phyloP scores from a whole-genome alignment of 1,140 invertebrate species.

The Phortica variegata region DNA sequence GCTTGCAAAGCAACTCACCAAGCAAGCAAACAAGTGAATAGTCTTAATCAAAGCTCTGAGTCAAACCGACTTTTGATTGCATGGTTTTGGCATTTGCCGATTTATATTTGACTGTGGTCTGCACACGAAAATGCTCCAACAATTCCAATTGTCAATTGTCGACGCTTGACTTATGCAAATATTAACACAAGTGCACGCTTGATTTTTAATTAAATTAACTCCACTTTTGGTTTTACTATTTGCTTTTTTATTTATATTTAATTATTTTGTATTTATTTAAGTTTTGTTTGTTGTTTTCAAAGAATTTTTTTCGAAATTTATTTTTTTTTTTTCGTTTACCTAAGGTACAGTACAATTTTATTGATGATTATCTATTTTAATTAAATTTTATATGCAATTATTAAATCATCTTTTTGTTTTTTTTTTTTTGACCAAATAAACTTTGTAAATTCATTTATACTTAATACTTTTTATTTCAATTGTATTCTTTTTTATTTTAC shows the following conservation, averaged over 20 bases:
- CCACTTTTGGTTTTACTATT: constrained; percentile 26
- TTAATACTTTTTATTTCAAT: no score
- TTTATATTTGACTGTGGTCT: no score
- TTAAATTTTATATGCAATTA: constrained; percentile 39
- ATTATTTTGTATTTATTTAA: constrained; percentile 37
- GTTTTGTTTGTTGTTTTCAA: constrained; percentile 16
- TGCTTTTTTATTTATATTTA: constrained; percentile 32
- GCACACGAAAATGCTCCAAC: no score
- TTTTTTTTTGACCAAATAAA: no score
- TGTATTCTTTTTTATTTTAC: no score
- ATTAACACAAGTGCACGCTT: constrained; percentile 23
- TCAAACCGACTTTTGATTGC: no score
- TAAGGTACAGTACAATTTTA: constrained; percentile 44
- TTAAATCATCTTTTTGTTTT: background rate
- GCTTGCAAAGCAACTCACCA: no score
- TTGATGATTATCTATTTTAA: constrained; percentile 46
- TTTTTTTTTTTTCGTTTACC: constrained; percentile 26
- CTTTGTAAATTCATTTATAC: no score
- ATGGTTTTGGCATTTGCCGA: no score
- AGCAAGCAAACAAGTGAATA: no score
- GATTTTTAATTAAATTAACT: constrained; percentile 34
- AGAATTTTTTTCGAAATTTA: background rate
- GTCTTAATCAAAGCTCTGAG: no score
- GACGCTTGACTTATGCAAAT: constrained; percentile 41
- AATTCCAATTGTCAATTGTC: no score